These are phyloP conservation scores for Branchellion lobata DNA, from an alignment of 2,888 invertebrate genomes.

Conservation along the genomic window DNA sequence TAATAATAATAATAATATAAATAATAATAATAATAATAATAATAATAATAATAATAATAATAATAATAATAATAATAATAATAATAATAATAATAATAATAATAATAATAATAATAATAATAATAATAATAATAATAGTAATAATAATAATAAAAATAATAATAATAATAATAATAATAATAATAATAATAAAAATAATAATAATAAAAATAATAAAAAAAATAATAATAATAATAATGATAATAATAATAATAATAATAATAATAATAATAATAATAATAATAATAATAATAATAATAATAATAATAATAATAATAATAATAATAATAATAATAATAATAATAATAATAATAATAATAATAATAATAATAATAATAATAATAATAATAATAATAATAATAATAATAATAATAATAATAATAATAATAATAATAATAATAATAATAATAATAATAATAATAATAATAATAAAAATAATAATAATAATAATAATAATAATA, in stretches of 20 bases:
- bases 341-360: too few species aligned
- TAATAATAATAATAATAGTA: background rate
- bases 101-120: background rate
- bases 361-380: too few species aligned
- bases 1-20: background rate
- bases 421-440: too few species aligned
- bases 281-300: too few species aligned
- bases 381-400: too few species aligned
- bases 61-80: conserved; percentile 16
- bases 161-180: conserved; percentile 14
- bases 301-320: too few species aligned
- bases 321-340: too few species aligned
- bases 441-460: too few species aligned
- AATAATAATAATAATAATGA: conserved; percentile 2
- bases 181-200: background rate
- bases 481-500: too few species aligned
- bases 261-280: background rate
- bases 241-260: background rate
- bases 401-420: too few species aligned
- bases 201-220: background rate
- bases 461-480: too few species aligned
- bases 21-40: background rate
- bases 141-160: conserved; percentile 12
- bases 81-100: background rate
- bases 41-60: conserved; percentile 10